Conservation (phyloP, 2,113 vertebrate species). For the Notothenia rossii region DNA sequence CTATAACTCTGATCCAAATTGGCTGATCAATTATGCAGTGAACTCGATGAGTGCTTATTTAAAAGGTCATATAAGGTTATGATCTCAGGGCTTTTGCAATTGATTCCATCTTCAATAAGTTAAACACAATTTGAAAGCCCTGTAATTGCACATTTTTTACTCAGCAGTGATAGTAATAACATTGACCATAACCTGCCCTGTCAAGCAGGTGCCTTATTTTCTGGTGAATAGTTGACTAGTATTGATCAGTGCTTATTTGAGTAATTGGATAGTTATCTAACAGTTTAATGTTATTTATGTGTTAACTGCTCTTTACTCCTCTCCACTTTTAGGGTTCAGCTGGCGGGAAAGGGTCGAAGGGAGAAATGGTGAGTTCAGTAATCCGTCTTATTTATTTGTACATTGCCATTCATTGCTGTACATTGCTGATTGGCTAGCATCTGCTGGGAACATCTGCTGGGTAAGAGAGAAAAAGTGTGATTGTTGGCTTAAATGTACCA, state of each 20-base stretch:
- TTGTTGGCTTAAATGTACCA: constrained; percentile 56
- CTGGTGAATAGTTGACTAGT: neutral
- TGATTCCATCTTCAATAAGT: neutral
- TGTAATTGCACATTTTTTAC: neutral
- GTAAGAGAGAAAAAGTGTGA: constrained; percentile 39
- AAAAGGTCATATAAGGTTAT: neutral
- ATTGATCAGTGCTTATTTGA: constrained; percentile 12
- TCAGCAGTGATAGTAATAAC: neutral
- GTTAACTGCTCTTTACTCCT: neutral
- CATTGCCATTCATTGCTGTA: constrained; percentile 34
- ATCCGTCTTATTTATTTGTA: constrained; percentile 62
- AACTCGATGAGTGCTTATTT: neutral
- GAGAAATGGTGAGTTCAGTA: constrained; percentile 84
- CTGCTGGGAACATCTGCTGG: constrained; percentile 60
- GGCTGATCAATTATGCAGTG: neutral
- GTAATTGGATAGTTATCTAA: constrained; percentile 6
- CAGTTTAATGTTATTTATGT: constrained; percentile 1
- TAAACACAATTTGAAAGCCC: neutral
- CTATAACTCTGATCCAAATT: neutral
- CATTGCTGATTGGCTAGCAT: constrained; percentile 49
- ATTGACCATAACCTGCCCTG: neutral
- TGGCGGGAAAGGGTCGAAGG: constrained; percentile 92
- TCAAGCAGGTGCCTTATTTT: neutral
- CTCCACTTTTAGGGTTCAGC: constrained; percentile 82
- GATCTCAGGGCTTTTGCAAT: neutral